Percentiles rank a stretch among this genome's conserved stretches.
Conservation (phyloP, 2,888 invertebrate species). For the Dioctria rufipes region DNA sequence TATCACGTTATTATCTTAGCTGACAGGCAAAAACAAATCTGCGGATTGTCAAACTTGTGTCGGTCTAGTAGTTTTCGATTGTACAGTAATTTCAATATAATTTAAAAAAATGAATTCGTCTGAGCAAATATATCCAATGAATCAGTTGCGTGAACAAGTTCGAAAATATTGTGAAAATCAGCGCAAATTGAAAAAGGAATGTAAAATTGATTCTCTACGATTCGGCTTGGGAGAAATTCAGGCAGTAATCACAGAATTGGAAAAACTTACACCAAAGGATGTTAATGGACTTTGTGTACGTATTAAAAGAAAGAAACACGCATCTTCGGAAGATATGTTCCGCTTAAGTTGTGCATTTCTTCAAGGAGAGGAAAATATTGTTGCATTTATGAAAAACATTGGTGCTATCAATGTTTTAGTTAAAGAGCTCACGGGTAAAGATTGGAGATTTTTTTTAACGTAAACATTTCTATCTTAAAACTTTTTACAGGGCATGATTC, state of each 20-base stretch:
- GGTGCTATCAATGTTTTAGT: conserved; percentile 68
- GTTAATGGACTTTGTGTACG: conserved; percentile 65
- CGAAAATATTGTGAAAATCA: conserved; percentile 63
- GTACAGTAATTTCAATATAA: background rate
- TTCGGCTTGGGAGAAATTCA: conserved; percentile 68
- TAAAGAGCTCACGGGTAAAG: conserved; percentile 68
- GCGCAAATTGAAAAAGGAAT: conserved; percentile 63
- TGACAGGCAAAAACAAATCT: no score
- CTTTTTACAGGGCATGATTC: conserved; percentile 64
- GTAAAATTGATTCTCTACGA: conserved; percentile 65
- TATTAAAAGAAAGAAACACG: conserved; percentile 69
- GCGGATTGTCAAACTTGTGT: no score
- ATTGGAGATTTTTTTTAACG: background rate
- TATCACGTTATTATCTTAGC: no score
- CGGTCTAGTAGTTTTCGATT: no score
- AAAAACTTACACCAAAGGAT: conserved; percentile 66
- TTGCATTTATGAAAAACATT: conserved; percentile 65
- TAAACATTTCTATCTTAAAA: background rate
- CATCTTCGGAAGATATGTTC: conserved; percentile 66
- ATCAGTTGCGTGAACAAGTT: conserved; percentile 63
- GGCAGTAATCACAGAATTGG: conserved; percentile 64
- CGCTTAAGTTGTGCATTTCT: conserved; percentile 68
- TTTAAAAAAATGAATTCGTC: background rate
- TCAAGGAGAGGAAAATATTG: conserved; percentile 66
- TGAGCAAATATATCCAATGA: background rate